Evolutionary conservation across 2,888 invertebrate genomes (phyloP).

Genomic region (Lamellibrachia satsuma): DNA sequence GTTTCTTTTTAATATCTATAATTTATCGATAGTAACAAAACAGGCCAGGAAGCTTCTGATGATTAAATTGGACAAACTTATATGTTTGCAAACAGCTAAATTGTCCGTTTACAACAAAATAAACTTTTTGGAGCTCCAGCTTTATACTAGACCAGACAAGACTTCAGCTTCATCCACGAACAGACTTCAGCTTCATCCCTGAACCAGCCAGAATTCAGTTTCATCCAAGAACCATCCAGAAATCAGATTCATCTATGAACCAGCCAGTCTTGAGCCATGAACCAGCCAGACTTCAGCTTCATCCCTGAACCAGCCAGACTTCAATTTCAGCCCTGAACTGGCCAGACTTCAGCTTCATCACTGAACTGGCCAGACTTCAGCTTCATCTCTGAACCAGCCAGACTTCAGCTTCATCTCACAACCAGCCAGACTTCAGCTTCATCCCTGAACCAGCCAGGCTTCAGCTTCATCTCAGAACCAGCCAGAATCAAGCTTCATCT

Average conservation of each 20-base stretch:
- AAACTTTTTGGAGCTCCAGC: neutral
- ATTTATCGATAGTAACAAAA: neutral
- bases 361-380: neutral
- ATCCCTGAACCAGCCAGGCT: neutral
- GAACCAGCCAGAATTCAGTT: neutral
- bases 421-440: neutral
- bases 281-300: neutral
- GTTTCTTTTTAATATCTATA: too few species aligned
- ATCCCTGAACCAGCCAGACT: neutral
- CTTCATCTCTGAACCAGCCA: neutral
- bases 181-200: neutral
- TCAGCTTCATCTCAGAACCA: neutral
- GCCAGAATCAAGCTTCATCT: neutral
- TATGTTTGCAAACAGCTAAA: neutral
- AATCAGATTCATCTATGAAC: neutral
- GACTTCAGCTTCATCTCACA: neutral
- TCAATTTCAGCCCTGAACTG: neutral
- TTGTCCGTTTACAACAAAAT: neutral
- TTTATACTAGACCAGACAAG: neutral
- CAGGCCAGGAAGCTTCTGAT: neutral
- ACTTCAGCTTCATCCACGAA: neutral
- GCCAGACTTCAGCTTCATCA: neutral
- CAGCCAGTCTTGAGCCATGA: neutral
- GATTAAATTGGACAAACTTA: neutral
- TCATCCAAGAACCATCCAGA: neutral